phyloP scores from a whole-genome alignment of 2,113 vertebrate species.

The Microtus oregoni region DNA sequence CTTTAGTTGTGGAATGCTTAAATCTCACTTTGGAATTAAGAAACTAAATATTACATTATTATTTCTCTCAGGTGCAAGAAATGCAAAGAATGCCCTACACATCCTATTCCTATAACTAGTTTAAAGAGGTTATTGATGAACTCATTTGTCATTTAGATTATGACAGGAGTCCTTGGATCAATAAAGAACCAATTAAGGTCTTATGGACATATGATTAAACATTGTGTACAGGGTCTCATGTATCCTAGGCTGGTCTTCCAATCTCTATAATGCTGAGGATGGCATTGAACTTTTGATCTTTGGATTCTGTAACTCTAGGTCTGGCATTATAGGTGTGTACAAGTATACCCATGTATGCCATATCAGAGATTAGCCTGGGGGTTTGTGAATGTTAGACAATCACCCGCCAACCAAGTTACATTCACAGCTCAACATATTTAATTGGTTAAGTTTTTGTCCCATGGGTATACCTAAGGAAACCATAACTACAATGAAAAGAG shows the following conservation, averaged over 20 bases:
- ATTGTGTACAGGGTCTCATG: neutral
- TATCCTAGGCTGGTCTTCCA: neutral
- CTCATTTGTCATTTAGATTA: neutral
- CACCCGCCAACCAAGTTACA: neutral
- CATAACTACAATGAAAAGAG: neutral
- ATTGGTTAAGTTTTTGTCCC: neutral
- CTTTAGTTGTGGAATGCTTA: neutral
- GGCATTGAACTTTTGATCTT: neutral
- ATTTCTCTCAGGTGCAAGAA: neutral
- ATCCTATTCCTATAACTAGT: neutral
- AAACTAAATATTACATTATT: slow-evolving; percentile 40
- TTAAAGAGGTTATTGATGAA: neutral
- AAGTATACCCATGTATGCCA: neutral
- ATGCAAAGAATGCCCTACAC: neutral
- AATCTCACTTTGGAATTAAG: slow-evolving; percentile 19
- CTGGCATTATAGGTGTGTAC: neutral
- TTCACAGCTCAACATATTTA: neutral
- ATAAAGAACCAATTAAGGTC: neutral
- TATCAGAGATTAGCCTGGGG: too few species aligned
- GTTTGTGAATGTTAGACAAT: neutral
- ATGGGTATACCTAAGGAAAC: neutral
- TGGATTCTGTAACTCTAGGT: too few species aligned
- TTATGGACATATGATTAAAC: neutral
- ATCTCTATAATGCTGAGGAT: neutral
- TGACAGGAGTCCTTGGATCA: neutral